Base-by-base conservation (phyloP, 2,888 invertebrate genomes). In the Notodonta dromedarius region DNA sequence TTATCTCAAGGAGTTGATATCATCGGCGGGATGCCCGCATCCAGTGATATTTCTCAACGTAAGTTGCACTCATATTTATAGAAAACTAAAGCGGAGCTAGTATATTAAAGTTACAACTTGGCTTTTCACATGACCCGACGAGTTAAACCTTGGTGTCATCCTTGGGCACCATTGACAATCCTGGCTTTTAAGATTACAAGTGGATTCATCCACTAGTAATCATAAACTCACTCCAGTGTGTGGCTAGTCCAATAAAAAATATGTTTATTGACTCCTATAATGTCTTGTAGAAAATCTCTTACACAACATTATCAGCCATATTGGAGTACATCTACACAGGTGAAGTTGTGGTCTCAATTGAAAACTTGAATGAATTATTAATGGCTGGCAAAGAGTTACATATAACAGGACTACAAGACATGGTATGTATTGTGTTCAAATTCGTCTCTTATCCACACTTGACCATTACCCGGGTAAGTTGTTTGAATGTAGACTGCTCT, bases 11-110 rank as follows among this genome's bases (percentile, higher is more conserved):
- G 89, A 91, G 44, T 78, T 93, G 2, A 89, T 94, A 46, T 74
- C 85, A 5, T 85, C 91, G 4, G 88, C 88, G 0, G 77, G 86
- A 55, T 89, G 91, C 56, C 84, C 82, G 14, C 92, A 94, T 73
- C 94, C 94, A 13, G 86, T 94, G 16, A 88, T 94, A 74, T 91
- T 89, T 75, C 79, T 94, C 50, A 93, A 91, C 80, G 94, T 93
- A 80, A 87, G 87, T 81, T 46, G 7, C 4, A 8, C 40, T 12
- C 46, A 39, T 55, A 40, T 40, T 9, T 40, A 56, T 48, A 8
- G 14, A 1, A 51, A n/a, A 16, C n/a, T n/a, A 50, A 50, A n/a
- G 11, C 16, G 0, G 50, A 50, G n/a, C 50, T 42, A 42, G 42
- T 9, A 42, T 42, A 24, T 24, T 24, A 24, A 24, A 24, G 24